Conservation (phyloP, 2,113 vertebrate genomes). For the Paralichthys olivaceus region DNA sequence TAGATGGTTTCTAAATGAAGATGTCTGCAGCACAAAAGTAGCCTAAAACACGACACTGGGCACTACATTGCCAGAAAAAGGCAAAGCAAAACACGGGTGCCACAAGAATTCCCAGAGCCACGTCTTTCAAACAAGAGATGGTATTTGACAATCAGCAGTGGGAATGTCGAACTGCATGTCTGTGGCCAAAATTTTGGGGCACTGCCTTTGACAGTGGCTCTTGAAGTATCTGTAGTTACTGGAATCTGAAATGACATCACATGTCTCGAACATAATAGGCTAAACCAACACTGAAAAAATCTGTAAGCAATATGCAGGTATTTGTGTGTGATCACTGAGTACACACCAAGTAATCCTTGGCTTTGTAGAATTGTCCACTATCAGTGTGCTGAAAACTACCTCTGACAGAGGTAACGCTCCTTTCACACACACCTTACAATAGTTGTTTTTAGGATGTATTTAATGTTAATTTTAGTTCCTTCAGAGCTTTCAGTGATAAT, state of each 20-base stretch:
- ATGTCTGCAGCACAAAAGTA: neutral
- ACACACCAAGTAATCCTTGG: neutral
- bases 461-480: too few species aligned
- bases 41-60: conserved; percentile 32
- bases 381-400: neutral
- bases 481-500: too few species aligned
- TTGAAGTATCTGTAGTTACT: neutral
- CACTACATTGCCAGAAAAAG: conserved; percentile 14
- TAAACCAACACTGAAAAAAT: neutral
- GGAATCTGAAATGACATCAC: conserved; percentile 22
- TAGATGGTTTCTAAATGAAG: conserved; percentile 20
- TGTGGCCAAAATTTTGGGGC: conserved; percentile 10
- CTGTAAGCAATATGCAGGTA: neutral
- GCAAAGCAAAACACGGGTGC: conserved; percentile 35
- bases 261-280: neutral
- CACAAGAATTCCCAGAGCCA: conserved; percentile 16
- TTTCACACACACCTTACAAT: too few species aligned
- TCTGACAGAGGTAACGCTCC: neutral
- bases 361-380: neutral
- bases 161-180: conserved; percentile 30
- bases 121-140: conserved; percentile 16
- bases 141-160: conserved; percentile 45
- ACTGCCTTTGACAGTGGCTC: conserved; percentile 22
- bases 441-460: too few species aligned
- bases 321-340: neutral